Evolutionary conservation across 2,797 vertebrate species (phyloP), one percentile per base, ranked within the genome.

Genomic region (Oreortyx pictus): DNA sequence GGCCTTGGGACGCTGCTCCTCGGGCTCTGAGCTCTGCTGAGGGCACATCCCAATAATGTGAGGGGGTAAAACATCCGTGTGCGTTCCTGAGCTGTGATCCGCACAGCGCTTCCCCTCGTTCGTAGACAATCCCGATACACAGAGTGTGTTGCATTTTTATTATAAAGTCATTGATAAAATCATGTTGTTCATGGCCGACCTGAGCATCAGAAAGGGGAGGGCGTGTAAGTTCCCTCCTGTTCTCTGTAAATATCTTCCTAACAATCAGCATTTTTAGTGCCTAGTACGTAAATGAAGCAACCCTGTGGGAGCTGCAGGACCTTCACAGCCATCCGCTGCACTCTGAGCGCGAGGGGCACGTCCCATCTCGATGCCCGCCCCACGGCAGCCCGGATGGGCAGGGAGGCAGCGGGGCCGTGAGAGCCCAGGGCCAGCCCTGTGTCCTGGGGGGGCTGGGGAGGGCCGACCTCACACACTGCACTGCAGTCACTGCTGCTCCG

Each of bases 211-310:
- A 24, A 88, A 90, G 17, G 24, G 59, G 65, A 93, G 57, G 79
- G 78, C 81, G 33, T 93, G 92, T 96, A 94, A 93, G 95, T 94
- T 87, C 59, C 61, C 90, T 81, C 90, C 84, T 90, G 92, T 62
- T 56, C 83, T 66, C 37, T 94, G 93, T 96, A 94, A 94, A 96
- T 94, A 90, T 56, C 61, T 90, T 81, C 90, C 81, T 89, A 93
- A 82, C 96, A 94, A 94, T 90, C 90, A 84, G 86, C 86, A 80
- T 82, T 92, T 92, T 78, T 94, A 95, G 96, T 96, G 96, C 92
- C 94, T 96, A 89, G 92, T 88, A 87, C 70, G 88, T 83, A 94
- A 94, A 93, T 75, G 76, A 82, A 93, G 85, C 88, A 82, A 22
- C 70, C 72, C 81, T 52, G 59, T 75, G 57, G 49, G 88, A 94